Percentiles rank a stretch among this genome's conserved stretches.
These are phyloP conservation scores for Eulemur albifrons DNA, from an alignment of 2,797 vertebrate species.

Conservation along the genomic window DNA sequence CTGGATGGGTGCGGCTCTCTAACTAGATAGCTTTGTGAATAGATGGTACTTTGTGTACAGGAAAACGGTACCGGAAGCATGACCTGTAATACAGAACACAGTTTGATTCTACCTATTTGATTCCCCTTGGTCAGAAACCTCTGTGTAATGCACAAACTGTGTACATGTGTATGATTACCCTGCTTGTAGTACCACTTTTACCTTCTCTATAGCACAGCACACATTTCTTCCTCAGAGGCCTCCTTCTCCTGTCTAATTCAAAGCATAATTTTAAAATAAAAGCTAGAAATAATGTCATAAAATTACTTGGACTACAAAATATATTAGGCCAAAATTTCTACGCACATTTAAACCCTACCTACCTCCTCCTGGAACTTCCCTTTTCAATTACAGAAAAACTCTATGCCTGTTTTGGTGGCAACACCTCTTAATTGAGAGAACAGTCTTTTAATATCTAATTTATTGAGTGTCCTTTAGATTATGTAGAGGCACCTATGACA, in stretches of 20 bases:
- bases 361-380: background rate
- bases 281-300: background rate
- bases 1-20: background rate
- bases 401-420: background rate
- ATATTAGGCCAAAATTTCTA: background rate
- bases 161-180: fast-evolving
- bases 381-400: background rate
- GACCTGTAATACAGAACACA: background rate
- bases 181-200: background rate
- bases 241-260: background rate
- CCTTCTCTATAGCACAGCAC: fast-evolving
- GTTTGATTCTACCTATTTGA: background rate
- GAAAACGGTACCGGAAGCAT: fast-evolving
- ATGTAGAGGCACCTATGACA: background rate
- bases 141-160: background rate
- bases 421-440: background rate
- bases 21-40: background rate
- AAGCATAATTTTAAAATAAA: background rate
- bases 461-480: background rate
- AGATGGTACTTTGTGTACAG: background rate
- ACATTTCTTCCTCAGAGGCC: background rate
- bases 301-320: background rate
- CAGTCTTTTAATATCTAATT: background rate
- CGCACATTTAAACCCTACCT: background rate
- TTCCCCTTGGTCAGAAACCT: background rate